phyloP scores from a whole-genome alignment of 2,888 invertebrate genomes.

The Phania funesta region DNA sequence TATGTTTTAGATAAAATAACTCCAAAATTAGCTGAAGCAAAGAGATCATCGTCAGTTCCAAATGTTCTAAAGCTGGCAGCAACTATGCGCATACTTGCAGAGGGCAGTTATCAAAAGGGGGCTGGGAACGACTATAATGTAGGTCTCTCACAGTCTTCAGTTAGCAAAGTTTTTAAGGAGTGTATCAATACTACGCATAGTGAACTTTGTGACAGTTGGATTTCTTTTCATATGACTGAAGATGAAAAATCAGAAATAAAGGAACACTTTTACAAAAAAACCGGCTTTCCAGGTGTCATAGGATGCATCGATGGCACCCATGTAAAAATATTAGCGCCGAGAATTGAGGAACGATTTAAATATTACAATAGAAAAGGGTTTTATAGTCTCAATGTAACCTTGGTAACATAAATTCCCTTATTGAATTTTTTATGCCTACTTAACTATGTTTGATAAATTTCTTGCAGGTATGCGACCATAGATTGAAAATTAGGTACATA shows the following conservation, averaged over 20 bases:
- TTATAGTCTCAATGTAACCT: slow-evolving; percentile 1
- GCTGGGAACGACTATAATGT: slow-evolving; percentile 5
- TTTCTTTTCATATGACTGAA: slow-evolving; percentile 11
- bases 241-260: neutral
- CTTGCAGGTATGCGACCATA: slow-evolving; percentile 4
- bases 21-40: neutral
- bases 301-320: slow-evolving; percentile 7
- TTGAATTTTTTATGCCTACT: neutral
- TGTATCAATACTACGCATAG: neutral
- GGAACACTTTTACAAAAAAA: neutral
- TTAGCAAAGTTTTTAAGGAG: slow-evolving; percentile 16
- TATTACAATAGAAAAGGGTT: slow-evolving; percentile 12
- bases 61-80: slow-evolving; percentile 8
- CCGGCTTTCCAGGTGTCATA: neutral
- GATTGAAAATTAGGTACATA: neutral
- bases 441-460: neutral
- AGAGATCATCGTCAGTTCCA: neutral
- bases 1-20: neutral
- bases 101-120: slow-evolving; percentile 8
- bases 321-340: slow-evolving; percentile 2
- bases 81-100: slow-evolving; percentile 2
- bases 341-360: neutral
- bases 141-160: neutral
- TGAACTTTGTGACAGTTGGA: slow-evolving; percentile 1
- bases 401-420: neutral